Conservation (phyloP, 2,113 vertebrate species). For the Hydropotes inermis region DNA sequence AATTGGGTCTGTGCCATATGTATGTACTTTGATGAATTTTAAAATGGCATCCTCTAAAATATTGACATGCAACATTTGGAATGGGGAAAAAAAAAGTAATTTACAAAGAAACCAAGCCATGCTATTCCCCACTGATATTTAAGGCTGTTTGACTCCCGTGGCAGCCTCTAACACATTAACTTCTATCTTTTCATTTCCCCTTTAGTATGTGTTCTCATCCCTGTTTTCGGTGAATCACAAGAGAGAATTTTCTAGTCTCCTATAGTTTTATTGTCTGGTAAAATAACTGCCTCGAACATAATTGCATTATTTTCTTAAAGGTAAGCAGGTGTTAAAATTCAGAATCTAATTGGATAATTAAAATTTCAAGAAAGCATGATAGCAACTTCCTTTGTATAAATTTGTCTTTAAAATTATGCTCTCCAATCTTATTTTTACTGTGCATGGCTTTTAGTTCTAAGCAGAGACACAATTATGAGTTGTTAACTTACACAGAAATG, state of each 20-base stretch:
- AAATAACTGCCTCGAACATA: constrained; percentile 41
- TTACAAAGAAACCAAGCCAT: constrained; percentile 48
- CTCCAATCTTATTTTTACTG: constrained; percentile 37
- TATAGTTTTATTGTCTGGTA: constrained; percentile 28
- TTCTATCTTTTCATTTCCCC: constrained; percentile 36
- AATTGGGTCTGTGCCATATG: constrained; percentile 24
- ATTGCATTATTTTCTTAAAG: constrained; percentile 64
- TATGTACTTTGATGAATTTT: constrained; percentile 44
- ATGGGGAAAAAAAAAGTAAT: constrained; percentile 22
- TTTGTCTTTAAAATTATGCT: constrained; percentile 43
- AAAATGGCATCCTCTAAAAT: constrained; percentile 34
- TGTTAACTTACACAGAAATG: constrained; percentile 31
- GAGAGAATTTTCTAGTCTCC: constrained; percentile 18
- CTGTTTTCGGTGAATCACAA: background rate
- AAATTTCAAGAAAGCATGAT: constrained; percentile 45
- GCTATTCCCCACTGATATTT: background rate
- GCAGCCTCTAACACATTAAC: background rate
- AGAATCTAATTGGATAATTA: constrained; percentile 64
- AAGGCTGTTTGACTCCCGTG: constrained; percentile 15
- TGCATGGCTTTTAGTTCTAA: constrained; percentile 1
- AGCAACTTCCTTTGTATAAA: constrained; percentile 44
- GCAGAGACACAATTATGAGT: constrained; percentile 29
- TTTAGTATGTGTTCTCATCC: background rate
- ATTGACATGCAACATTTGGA: constrained; percentile 40
- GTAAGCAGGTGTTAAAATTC: constrained; percentile 61